phyloP scores from a whole-genome alignment of 2,113 vertebrate genomes.

The Geococcyx californianus region DNA sequence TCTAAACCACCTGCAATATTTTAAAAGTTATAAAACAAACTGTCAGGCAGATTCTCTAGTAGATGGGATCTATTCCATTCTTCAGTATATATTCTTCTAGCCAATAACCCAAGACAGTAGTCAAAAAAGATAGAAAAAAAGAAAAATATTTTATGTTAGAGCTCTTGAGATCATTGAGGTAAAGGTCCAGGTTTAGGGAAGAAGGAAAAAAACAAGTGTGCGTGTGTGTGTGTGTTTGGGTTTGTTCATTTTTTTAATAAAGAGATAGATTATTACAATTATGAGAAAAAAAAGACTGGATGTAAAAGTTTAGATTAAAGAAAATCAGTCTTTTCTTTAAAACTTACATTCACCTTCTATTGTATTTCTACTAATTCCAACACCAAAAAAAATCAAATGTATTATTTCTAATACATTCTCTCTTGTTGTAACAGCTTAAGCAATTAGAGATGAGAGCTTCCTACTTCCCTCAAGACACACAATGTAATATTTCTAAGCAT shows the following conservation, averaged over 20 bases:
- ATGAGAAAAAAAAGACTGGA: not conserved
- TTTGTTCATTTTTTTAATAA: not conserved
- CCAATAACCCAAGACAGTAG: not conserved
- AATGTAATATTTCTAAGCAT: not conserved
- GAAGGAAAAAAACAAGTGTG: not conserved
- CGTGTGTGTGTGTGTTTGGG: not conserved
- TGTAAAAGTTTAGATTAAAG: not conserved
- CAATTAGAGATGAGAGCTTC: not conserved
- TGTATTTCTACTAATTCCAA: not conserved
- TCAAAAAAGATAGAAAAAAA: not conserved
- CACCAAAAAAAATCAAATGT: fast-evolving
- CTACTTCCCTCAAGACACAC: not conserved
- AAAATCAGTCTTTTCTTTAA: not conserved
- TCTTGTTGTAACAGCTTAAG: not conserved
- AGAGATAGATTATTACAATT: not conserved
- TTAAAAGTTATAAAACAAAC: not conserved
- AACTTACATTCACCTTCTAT: not conserved
- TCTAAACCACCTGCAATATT: not conserved
- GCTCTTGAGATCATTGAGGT: not conserved
- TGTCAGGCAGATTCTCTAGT: not conserved
- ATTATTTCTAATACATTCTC: not conserved
- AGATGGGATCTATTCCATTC: not conserved
- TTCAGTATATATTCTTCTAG: not conserved
- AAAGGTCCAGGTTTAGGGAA: not conserved
- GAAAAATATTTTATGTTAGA: not conserved